Base-by-base conservation (phyloP, 2,797 vertebrate species). In the Acanthopagrus latus region DNA sequence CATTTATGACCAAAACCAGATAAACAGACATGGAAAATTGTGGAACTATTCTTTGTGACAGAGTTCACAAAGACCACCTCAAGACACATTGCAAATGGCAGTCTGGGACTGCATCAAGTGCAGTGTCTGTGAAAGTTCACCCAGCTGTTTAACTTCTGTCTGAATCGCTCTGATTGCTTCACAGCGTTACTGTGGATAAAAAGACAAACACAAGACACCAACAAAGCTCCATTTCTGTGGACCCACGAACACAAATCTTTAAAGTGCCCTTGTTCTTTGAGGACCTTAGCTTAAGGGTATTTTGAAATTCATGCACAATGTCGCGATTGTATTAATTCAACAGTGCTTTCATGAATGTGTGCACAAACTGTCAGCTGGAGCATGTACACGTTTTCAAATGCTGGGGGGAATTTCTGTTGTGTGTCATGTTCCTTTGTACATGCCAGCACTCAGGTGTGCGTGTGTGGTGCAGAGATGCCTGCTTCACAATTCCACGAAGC, bases 251-350 rank as follows among this genome's bases (percentile, higher is more conserved):
- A 63, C 23, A 54, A 66, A 38, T 23, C 23, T 44, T 71, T 76
- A 2, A 83, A 88, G 86, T 88, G 87, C 29, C 67, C 78, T 88
- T 88, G 43, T 64, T 76, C 44, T 55, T 77, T 66, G 23, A 33
- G 23, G 74, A 60, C 21, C 3, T 43, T 69, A 63, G 52, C 62
- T 56, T 55, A 12, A 44, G 5, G 16, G 7, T 38, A 27, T 75
- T 44, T 44, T 3, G 1, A 52, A 71, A 46, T 41, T n/a, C 33
- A 41, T 60, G 20, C 48, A 84, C 75, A 75, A 33, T 25, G 23
- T 64, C 16, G 48, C 5, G 7, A 27, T 10, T 69, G 25, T 66
- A 46, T 48, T 59, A 20, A 8, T 50, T 44, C 7, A 43, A 8
- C 27, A 21, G 20, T 20, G 12, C 62, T 21, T 58, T 47, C 17